Evolutionary conservation across 2,888 invertebrate species (phyloP).

Genomic region (Drosophila dives): DNA sequence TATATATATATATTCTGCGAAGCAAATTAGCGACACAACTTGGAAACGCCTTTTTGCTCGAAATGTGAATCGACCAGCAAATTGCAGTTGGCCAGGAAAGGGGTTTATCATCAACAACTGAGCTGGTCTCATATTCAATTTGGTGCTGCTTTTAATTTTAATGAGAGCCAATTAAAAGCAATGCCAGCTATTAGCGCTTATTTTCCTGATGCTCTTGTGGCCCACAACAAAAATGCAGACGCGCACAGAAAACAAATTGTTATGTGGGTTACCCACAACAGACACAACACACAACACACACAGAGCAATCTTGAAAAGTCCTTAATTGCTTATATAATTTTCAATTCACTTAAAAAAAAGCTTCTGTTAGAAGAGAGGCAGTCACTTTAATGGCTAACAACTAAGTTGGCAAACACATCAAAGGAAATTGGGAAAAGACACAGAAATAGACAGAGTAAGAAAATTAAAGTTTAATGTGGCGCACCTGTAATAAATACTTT

Average conservation of each 20-base stretch:
- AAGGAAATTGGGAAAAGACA: constrained; percentile 12
- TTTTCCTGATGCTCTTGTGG: background rate
- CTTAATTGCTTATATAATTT: constrained; percentile 53
- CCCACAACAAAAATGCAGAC: constrained; percentile 48
- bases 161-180: constrained; percentile 78
- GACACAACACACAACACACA: background rate
- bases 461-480: background rate
- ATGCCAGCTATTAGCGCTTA: constrained; percentile 53
- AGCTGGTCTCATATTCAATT: constrained; percentile 72
- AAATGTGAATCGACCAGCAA: constrained; percentile 27
- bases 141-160: constrained; percentile 77
- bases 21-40: constrained; percentile 76
- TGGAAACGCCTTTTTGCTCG: constrained; percentile 33
- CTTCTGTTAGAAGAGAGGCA: background rate
- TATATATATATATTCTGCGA: constrained; percentile 17
- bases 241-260: constrained; percentile 71
- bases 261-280: constrained; percentile 36
- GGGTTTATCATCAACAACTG: constrained; percentile 15
- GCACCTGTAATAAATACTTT: constrained; percentile 26
- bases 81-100: constrained; percentile 27
- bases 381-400: constrained; percentile 34
- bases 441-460: background rate
- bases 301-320: constrained; percentile 42
- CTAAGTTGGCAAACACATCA: constrained; percentile 28
- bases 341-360: constrained; percentile 21